Evolutionary conservation across 1,140 invertebrate genomes (phyloP), one percentile per base, ranked within the genome.

Genomic region (Polypedilum vanderplanki): DNA sequence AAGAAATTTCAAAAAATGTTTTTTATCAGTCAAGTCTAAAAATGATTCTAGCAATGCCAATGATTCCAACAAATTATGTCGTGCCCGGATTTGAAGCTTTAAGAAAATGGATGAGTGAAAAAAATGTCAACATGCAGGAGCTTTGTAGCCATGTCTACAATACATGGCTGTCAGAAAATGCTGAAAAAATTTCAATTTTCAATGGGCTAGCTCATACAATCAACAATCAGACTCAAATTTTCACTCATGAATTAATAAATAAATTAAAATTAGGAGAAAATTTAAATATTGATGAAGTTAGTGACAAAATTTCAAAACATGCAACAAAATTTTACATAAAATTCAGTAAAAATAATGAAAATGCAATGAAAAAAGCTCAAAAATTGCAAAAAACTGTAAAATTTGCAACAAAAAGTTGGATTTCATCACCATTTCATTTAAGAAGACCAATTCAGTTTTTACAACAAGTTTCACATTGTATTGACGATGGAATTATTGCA

Each of bases 171-270:
- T 20, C 75, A 7, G 75, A 74, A 73, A 74, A 70, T 18, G 73
- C 76, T 33, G 57, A 75, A 41, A 76, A 75, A 74, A 76, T 76
- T 73, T 76, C 76, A 17, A 75, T 76, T 20, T 76, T 76, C 17
- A 70, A 70, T 70, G 76, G 76, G 18, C 20, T 74, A 9, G 15
- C 75, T n/a, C 73, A 74, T 8, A 57, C 8, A 5, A 67, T 74
- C 3, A 70, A 75, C 12, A 76, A 75, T 64, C 75, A 76, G 33
- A 24, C 75, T 1, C 75, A 76, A 57, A 67, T 64, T 12, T 76
- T 76, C 20, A 74, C 75, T 20, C 74, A 65, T 18, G 76, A 76
- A 7, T 64, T 76, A 10, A 24, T 12, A 7, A 22, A 57, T 40
- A 12, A 7, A 3, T 15, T 76, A 40, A 20, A 24, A 7, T 9